Evolutionary conservation across 2,888 invertebrate genomes (phyloP), one percentile per base, ranked within the genome.

Genomic region (Baronia brevicornis): DNA sequence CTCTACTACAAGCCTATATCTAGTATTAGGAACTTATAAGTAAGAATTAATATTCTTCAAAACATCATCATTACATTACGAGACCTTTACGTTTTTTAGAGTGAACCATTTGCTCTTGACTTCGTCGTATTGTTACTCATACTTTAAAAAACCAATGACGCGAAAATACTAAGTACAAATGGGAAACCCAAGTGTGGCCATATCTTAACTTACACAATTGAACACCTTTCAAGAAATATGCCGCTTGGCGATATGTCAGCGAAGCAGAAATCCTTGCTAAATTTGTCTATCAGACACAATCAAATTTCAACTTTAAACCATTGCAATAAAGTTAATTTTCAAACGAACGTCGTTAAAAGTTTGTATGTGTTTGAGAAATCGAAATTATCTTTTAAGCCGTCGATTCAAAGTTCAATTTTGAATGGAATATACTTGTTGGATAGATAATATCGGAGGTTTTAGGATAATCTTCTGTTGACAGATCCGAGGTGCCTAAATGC

Each of bases 401-500:
- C n/a, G 7, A 0, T 1, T 18, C 47, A 54, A 13, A 43, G 51
- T 42, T 43, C 38, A 15, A 6, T 11, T 21, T 32, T 7, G 5
- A 15, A 26, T 33, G 37, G 38, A 43, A 7, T 10, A 18, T 20
- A 34, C 8, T 4, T 22, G 4, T 15, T 8, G 27, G 29, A 29
- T 28, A 32, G 44, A 46, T 33, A 31, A 39, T 48, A 54, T 54
- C 57, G 56, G 49, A 51, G 49, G 51, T 46, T 60, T 66, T 63
- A 49, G 64, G 70, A 73, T 82, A 79, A 80, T 78, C 79, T 77
- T 72, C 78, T 80, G 80, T 80, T 80, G 79, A 74, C 70, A 69
- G 65, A 61, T 59, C 54, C 47, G 57, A 72, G 66, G 68, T 65
- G 66, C 51, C 48, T 46, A 53, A 46, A 43, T 38, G 61, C 18